These are phyloP conservation scores for Archaeoteleia sp. DNA, from an alignment of 2,888 invertebrate genomes.

Conservation along the genomic window DNA sequence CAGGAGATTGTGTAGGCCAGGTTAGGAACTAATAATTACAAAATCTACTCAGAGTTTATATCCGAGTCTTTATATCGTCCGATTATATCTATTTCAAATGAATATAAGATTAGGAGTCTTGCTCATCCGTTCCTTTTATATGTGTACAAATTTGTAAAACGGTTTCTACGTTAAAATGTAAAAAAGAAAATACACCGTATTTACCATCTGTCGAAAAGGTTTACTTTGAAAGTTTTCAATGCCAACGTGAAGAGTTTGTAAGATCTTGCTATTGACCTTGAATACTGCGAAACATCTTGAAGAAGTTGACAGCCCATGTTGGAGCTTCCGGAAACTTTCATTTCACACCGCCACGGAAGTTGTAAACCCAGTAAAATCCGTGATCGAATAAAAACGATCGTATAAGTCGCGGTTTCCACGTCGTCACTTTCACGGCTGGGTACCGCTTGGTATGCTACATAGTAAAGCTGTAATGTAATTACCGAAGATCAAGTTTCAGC, in stretches of 20 bases:
- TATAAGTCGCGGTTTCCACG: neutral
- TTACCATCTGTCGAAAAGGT: no score
- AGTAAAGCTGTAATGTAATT: no score
- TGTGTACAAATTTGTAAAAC: no score
- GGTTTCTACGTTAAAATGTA: no score
- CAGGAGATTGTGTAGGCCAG: no score
- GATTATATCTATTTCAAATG: no score
- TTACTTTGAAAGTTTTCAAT: neutral
- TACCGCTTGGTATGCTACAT: neutral
- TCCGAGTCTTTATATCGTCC: no score
- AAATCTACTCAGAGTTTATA: no score
- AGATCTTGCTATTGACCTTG: conserved; percentile 10
- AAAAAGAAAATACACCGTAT: neutral
- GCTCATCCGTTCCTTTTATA: no score
- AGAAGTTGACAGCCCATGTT: neutral
- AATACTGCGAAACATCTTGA: conserved; percentile 4
- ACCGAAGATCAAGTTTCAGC: no score
- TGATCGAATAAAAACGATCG: conserved; percentile 1
- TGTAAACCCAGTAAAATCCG: conserved; percentile 20
- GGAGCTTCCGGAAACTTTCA: conserved; percentile 14
- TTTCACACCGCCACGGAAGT: conserved; percentile 5
- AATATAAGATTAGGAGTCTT: no score
- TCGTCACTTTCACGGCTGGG: neutral
- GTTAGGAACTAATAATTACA: no score
- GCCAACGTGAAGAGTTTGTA: neutral